Conservation (phyloP, 2,888 invertebrate genomes). For the Atethmia centrago region DNA sequence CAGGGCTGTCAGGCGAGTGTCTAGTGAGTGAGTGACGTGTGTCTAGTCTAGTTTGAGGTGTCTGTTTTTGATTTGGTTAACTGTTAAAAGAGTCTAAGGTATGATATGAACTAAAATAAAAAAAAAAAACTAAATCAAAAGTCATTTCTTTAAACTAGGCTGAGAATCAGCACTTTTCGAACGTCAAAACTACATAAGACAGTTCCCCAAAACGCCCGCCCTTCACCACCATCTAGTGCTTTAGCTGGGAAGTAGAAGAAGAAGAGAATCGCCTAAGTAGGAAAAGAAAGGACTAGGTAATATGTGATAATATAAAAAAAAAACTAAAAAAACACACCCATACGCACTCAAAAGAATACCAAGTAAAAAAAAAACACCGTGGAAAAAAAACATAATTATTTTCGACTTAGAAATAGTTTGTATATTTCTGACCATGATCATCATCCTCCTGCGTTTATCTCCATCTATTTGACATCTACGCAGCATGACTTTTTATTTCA, state of each 20-base stretch:
- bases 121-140: no score
- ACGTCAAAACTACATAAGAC: no score
- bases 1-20: slow-evolving; percentile 36
- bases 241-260: no score
- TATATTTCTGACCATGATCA: neutral
- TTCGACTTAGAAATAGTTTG: neutral
- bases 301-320: neutral
- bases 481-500: neutral
- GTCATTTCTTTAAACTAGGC: no score
- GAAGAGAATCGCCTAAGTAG: neutral
- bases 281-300: neutral
- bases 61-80: neutral
- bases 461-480: no score
- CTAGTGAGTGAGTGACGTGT: slow-evolving; percentile 10
- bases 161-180: no score
- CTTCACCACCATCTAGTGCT: no score
- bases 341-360: neutral
- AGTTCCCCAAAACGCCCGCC: no score
- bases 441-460: neutral
- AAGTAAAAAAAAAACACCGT: no score
- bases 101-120: no score
- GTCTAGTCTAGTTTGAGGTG: neutral
- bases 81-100: neutral
- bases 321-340: no score
- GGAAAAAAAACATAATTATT: neutral